Evolutionary conservation across 2,888 invertebrate genomes (phyloP), one percentile per base, ranked within the genome.

Genomic region (Orchestes rusci): DNA sequence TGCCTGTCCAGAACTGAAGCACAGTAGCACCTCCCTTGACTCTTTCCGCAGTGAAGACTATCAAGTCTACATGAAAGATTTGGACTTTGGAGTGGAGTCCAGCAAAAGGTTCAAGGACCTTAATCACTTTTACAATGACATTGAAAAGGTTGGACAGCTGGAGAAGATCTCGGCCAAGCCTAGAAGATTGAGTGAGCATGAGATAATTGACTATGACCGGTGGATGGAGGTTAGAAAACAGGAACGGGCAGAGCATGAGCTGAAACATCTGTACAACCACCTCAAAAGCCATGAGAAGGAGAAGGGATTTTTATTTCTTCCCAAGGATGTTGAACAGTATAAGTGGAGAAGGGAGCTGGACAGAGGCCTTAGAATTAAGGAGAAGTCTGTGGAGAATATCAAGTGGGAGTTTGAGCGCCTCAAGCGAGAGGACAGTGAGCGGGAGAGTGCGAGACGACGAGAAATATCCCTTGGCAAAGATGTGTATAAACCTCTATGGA

Each of bases 321-420:
- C 89, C 0, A 80, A 81, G 58, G 83, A 86, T 56, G 69, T 82
- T 0, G 81, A 82, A 43, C 79, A 80, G 35, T 75, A 80, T 33
- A 78, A 81, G 50, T 93, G 93, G 93, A 79, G 75, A 50, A 77
- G 78, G 20, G 79, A 82, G 42, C 72, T 72, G 17, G 91, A 91
- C 60, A 73, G 82, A 52, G 86, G 89, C 0, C 69, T 94, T 27
- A 74, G 84, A 57, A 78, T 81, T 28, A 89, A 87, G 64, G 88
- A 91, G 63, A 84, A 86, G 61, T 91, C 92, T 0, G 88, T 93
- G 0, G 87, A 88, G 65, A 86, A 93, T 66, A 75, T 93, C 7
- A 80, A 82, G 56, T 82, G 83, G 50, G 80, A 82, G 58, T 87
- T 88, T 57, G 79, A 80, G 59, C 79, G 77, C 59, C 69, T 81